Evolutionary conservation across 2,797 vertebrate genomes (phyloP), one percentile per base, ranked within the genome.

Genomic region (Lophius americanus): DNA sequence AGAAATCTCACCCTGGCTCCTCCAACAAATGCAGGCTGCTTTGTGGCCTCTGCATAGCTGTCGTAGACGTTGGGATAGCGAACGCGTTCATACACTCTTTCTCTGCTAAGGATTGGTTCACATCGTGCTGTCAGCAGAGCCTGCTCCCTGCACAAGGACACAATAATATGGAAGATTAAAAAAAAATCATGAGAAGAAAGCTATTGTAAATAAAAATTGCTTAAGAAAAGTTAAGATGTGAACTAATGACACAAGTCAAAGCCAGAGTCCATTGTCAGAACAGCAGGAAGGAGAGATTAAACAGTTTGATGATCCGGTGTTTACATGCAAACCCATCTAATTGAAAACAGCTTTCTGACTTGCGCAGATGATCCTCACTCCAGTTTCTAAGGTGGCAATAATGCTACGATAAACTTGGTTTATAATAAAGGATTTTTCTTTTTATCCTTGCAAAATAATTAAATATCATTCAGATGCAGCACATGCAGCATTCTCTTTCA

Each of bases 1-100:
- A 2, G 13, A 9, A 39, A 35, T 41, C 90, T 78, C 90, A 99
- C 98, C 95, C 95, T 98, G 82, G 96, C 91, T 88, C 97, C 98
- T 70, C 96, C 96, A 63, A 99, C 94, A 88, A 98, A 99, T 4
- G 98, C 96, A 44, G 97, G 95, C 6, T 94, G 93, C 92, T 93
- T 97, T 59, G 92, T 91, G 68, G 97, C 96, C 88, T 98, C 96
- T 13, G 93, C 94, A 47, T 95, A 95, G 67, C 94, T 89, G 88
- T 99, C 97, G 61, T 98, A 99, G 71, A 99, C 98, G 50, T 99
- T 94, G 0, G 98, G 97, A 80, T 96, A 99, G 57, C 78, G 92
- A 67, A 98, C 90, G 48, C 92, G 94, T 82, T 97, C 95, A 0
- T 92, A 84, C 23, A 95, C 94, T 79, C 95, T 88, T 7, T 96